These are phyloP conservation scores for Teinopalpus imperialis DNA, from an alignment of 2,888 invertebrate genomes.

Conservation along the genomic window DNA sequence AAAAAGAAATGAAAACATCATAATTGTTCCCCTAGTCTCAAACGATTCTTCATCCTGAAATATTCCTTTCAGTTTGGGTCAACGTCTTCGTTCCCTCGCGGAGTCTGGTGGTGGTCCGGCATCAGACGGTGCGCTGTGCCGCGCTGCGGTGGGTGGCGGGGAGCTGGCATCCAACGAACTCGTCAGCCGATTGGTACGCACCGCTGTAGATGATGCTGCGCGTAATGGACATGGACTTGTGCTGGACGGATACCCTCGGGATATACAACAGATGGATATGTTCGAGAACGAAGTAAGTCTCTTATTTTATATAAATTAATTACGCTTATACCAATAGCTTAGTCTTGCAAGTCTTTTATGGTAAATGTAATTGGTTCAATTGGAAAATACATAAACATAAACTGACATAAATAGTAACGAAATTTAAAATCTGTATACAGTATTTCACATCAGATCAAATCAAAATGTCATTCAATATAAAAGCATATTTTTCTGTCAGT, in stretches of 20 bases:
- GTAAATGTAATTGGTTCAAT: too few species aligned
- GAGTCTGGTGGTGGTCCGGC: conserved; percentile 84
- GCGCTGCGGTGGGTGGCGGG: conserved; percentile 88
- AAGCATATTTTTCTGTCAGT: background rate
- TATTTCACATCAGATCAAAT: too few species aligned
- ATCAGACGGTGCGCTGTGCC: conserved; percentile 85
- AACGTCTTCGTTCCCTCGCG: conserved; percentile 87
- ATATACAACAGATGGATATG: conserved; percentile 91
- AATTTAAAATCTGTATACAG: too few species aligned
- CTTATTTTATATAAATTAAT: too few species aligned
- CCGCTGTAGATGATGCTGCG: conserved; percentile 81
- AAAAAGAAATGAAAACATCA: too few species aligned
- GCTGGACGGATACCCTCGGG: conserved; percentile 97
- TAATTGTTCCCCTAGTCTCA: too few species aligned
- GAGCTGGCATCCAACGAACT: conserved; percentile 91
- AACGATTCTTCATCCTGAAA: too few species aligned
- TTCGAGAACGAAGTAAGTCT: conserved; percentile 92
- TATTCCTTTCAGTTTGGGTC: conserved; percentile 92
- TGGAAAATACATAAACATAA: too few species aligned
- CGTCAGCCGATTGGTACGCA: conserved; percentile 88
- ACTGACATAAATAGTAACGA: too few species aligned
- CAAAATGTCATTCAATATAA: too few species aligned
- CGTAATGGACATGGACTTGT: conserved; percentile 89
- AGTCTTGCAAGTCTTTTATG: too few species aligned
- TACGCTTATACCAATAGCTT: too few species aligned